Conservation (phyloP, 2,888 invertebrate genomes). For the Neocrepidodera transversa region DNA sequence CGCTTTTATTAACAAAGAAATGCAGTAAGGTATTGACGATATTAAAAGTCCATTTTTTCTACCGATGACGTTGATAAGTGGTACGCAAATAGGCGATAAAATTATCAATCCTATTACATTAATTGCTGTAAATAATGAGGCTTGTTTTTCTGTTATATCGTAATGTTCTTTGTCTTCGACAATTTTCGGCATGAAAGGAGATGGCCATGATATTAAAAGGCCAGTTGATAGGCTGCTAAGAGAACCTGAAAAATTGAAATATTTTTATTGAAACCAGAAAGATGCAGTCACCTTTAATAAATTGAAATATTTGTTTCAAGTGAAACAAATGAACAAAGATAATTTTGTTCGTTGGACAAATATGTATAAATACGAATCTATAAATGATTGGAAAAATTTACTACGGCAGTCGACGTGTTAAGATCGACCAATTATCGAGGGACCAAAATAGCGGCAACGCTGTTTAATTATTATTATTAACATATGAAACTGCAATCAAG, state of each 20-base stretch:
- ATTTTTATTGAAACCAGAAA: no score
- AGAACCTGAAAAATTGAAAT: slow-evolving; percentile 37
- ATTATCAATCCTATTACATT: slow-evolving; percentile 20
- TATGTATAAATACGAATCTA: no score
- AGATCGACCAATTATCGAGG: no score
- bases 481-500: no score
- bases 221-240: slow-evolving; percentile 41
- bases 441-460: no score
- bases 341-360: no score
- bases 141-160: slow-evolving; percentile 51
- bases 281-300: no score
- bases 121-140: slow-evolving; percentile 51
- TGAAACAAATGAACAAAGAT: no score
- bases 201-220: slow-evolving; percentile 31
- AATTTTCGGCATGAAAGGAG: slow-evolving; percentile 22
- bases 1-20: slow-evolving; percentile 1
- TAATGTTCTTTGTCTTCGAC: slow-evolving; percentile 25
- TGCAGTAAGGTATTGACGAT: neutral
- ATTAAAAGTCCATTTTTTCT: slow-evolving; percentile 5
- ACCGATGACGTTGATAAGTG: neutral
- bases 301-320: no score
- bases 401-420: no score
- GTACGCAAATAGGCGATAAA: slow-evolving; percentile 5
- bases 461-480: no score
- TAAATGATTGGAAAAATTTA: no score